A percentile compares a stretch with the other conserved stretches of the same genome.
Evolutionary conservation across 2,797 vertebrate genomes (phyloP).

Genomic region (Esox lucius): DNA sequence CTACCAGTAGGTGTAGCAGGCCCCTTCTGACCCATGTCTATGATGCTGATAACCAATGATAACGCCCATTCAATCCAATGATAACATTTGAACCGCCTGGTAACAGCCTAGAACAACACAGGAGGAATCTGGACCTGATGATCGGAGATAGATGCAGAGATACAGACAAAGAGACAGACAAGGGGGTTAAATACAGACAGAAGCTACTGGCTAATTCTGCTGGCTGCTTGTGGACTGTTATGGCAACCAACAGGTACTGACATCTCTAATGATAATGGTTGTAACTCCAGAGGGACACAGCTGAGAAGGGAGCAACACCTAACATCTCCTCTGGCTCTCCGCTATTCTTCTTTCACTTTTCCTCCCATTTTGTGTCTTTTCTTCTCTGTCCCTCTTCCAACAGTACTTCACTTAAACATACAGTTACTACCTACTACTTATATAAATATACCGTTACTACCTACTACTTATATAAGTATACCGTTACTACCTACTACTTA

Average conservation of each 20-base stretch:
- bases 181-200: not conserved
- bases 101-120: too few relatives aligned
- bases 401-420: too few relatives aligned
- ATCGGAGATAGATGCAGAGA: not conserved
- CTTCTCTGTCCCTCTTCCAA: not conserved
- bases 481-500: too few relatives aligned
- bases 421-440: too few relatives aligned
- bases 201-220: conserved; percentile 30
- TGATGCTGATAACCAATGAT: too few relatives aligned
- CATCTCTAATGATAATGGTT: not conserved
- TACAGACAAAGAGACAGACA: not conserved
- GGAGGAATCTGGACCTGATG: too few relatives aligned
- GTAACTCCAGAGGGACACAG: not conserved
- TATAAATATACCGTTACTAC: too few relatives aligned
- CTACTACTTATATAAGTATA: too few relatives aligned
- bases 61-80: too few relatives aligned
- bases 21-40: too few relatives aligned
- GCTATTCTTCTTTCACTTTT: conserved; percentile 6
- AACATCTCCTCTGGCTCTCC: conserved; percentile 15
- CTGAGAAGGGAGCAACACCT: not conserved
- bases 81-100: too few relatives aligned
- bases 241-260: not conserved
- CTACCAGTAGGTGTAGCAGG: too few relatives aligned
- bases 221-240: not conserved
- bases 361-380: not conserved